Conservation (phyloP, 1,140 invertebrate species). For the Aphaenogaster ashmeadi region DNA sequence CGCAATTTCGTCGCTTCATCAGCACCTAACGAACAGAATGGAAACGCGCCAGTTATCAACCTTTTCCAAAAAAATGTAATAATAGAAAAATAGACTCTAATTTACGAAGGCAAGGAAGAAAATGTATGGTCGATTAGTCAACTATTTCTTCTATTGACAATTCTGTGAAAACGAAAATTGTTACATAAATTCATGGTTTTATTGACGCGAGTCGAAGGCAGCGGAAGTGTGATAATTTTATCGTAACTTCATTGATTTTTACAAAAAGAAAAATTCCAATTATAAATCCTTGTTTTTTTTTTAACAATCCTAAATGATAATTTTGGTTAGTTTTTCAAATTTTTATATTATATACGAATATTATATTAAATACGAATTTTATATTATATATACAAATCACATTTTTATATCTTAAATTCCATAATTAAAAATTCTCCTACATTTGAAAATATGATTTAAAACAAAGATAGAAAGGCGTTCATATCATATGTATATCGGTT, state of each 20-base stretch:
- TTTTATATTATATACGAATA: background rate
- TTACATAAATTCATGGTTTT: background rate
- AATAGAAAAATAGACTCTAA: background rate
- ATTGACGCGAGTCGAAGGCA: background rate
- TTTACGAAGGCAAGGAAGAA: background rate
- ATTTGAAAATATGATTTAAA: background rate
- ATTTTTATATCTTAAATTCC: background rate
- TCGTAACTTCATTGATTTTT: background rate
- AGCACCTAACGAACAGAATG: background rate
- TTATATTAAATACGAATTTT: background rate
- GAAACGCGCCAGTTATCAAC: constrained; percentile 50
- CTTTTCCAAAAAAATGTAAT: background rate
- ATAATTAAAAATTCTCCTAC: background rate
- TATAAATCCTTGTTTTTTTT: background rate
- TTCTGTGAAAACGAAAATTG: background rate
- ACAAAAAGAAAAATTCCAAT: background rate
- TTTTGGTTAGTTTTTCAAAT: background rate
- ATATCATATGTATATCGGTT: background rate
- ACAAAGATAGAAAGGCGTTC: background rate
- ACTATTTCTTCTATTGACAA: background rate
- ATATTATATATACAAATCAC: background rate
- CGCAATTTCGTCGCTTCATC: background rate
- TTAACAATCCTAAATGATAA: constrained; percentile 8
- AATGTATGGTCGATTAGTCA: background rate
- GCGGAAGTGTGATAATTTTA: background rate